phyloP scores from a whole-genome alignment of 1,140 invertebrate species.

The Arion vulgaris region DNA sequence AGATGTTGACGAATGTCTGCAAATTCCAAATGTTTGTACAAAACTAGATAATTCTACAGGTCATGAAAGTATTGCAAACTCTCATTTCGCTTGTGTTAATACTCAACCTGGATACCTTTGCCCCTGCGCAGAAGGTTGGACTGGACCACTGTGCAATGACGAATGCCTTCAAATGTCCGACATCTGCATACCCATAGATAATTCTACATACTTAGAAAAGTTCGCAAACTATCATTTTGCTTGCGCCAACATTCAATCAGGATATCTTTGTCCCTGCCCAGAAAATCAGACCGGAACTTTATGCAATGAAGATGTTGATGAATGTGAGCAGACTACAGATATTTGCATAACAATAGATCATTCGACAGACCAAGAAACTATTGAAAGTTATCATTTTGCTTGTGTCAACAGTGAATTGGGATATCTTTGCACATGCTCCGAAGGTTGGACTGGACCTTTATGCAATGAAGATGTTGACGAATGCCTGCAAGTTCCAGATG shows the following conservation, averaged over 20 bases:
- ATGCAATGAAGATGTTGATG: too few relatives aligned
- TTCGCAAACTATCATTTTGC: background rate
- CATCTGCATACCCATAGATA: background rate
- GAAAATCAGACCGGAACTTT: too few relatives aligned
- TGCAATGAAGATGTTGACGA: constrained; percentile 41
- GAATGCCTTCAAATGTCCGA: constrained; percentile 73
- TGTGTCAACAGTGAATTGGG: too few relatives aligned
- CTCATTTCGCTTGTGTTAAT: background rate
- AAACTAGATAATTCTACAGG: background rate
- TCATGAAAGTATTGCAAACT: constrained; percentile 61
- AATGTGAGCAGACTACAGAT: too few relatives aligned
- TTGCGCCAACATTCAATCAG: constrained; percentile 1
- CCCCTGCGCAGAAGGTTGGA: constrained; percentile 37
- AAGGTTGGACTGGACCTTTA: constrained; percentile 41
- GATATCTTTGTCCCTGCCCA: background rate
- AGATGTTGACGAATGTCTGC: constrained; percentile 53
- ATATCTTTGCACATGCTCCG: background rate
- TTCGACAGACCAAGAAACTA: too few relatives aligned
- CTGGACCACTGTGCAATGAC: constrained; percentile 55
- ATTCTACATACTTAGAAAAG: constrained; percentile 61
- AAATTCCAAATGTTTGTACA: background rate
- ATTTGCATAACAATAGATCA: too few relatives aligned
- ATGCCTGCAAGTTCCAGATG: too few relatives aligned
- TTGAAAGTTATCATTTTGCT: too few relatives aligned
- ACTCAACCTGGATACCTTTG: constrained; percentile 3